Evolutionary conservation across 2,888 invertebrate genomes (phyloP), one percentile per base, ranked within the genome.

Genomic region (Luperina nickerlii): DNA sequence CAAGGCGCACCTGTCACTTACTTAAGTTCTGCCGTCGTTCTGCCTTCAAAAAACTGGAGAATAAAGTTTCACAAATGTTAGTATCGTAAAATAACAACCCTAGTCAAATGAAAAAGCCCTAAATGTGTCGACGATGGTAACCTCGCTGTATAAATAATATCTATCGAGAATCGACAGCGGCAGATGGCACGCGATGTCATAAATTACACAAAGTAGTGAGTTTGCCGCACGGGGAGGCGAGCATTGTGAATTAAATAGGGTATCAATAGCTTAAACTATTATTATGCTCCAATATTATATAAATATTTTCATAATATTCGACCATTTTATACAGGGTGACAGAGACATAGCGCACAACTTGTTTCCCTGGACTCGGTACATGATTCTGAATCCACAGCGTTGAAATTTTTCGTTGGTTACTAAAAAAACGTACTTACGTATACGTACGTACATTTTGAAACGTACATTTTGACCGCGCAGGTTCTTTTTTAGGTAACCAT

Each of bases 121-220:
- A 74, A 74, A 78, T 68, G 62, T 57, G 57, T 62, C 57, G 71
- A 82, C 70, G 67, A 68, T 76, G 54, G 76, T 75, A 76, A 78
- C 68, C 77, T 74, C 71, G 68, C 75, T 69, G 72, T 86, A 78
- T 83, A 83, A 88, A 87, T 85, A 82, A 76, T 78, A 76, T 67
- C 8, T 54, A 60, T 73, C n/a, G 67, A 24, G 63, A 80, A 83
- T 83, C 83, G 78, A 82, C 72, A 71, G 77, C 75, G 74, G 83
- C 89, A 88, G 89, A 87, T 84, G 87, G 79, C 70, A 74, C 70
- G 60, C 66, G 48, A 20, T 68, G 76, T 77, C 78, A 85, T 89
- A 86, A 89, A 90, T 85, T 86, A 82, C 63, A 69, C 45, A 70
- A 77, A 84, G 81, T 83, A 84, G 77, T 62, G 78, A 73, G 78